Evolutionary conservation across 1,140 invertebrate genomes (phyloP), one percentile per base, ranked within the genome.

Genomic region (Drosophila santomea): DNA sequence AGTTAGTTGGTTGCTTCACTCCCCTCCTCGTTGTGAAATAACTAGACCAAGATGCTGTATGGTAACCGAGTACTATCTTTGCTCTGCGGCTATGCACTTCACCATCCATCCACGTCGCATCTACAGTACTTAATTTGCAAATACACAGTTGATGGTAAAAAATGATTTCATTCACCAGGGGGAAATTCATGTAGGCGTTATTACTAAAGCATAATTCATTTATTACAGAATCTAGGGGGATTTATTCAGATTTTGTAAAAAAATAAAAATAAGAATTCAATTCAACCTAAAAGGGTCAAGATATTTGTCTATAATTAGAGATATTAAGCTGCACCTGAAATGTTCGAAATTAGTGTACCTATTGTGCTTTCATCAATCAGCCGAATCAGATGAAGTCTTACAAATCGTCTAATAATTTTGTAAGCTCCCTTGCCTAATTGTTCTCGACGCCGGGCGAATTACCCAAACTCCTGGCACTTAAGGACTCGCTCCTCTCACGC

Each of bases 21-120:
- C 79, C 78, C 78, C 63, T 79, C 78, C 60, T 79, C 67, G 52
- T 67, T 88, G 55, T 86, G 80, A 88, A 89, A 89, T 88, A 88
- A 83, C 84, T 88, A 89, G 83, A 74, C 83, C 76, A 83, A 89
- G 59, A 69, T 38, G 54, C 59, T 23, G 48, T 43, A 48, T 44
- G 50, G 55, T 45, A 44, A 39, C 54, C 45, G 73, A 57, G 52
- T 51, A 15, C 25, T 36, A 68, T 68, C 61, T 41, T 15, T 67
- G 47, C 63, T 44, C 78, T 23, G 61, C 41, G 47, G 63, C 48
- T 69, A 43, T 25, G 48, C 82, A 78, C 68, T 74, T 43, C 55
- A 74, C 56, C 74, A 57, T 67, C 60, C 43, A 20, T 60, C 6
- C 28, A 28, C 28, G 56, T 61, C 47, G 59, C 41, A 43, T 28